Evolutionary conservation across 2,113 vertebrate genomes (phyloP).

Genomic region (Triplophysa rosa): DNA sequence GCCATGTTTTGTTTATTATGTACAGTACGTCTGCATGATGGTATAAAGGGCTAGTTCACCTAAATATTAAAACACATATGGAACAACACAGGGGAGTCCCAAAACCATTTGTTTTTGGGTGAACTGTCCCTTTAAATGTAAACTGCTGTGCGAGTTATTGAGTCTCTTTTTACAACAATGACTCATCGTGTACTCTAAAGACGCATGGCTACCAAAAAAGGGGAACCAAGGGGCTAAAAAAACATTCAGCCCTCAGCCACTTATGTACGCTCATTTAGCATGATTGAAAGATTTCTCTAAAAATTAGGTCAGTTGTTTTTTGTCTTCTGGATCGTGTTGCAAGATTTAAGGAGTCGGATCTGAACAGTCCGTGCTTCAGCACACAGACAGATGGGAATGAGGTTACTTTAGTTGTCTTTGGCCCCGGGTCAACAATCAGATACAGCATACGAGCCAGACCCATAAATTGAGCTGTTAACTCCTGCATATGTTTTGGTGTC

Average conservation of each 20-base stretch:
- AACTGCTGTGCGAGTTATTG: not conserved
- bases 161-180: slow-evolving; percentile 15
- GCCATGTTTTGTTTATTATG: not conserved
- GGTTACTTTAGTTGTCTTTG: slow-evolving; percentile 36
- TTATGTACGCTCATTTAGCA: not conserved
- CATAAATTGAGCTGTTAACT: slow-evolving; percentile 21
- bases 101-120: not conserved
- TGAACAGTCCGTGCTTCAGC: not conserved
- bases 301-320: slow-evolving; percentile 28
- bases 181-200: slow-evolving; percentile 34
- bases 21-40: slow-evolving; percentile 1
- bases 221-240: slow-evolving; percentile 9
- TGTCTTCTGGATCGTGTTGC: not conserved
- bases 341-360: not conserved
- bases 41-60: not conserved
- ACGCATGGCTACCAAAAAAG: slow-evolving; percentile 40
- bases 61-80: too few relatives aligned
- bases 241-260: not conserved
- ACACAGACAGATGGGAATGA: not conserved
- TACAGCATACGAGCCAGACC: not conserved
- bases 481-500: not conserved
- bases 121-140: not conserved
- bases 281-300: slow-evolving; percentile 16
- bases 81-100: too few relatives aligned
- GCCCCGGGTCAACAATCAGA: slow-evolving; percentile 12